Evolutionary conservation across 2,113 vertebrate species (phyloP), one percentile per base, ranked within the genome.

Genomic region (Ophiodon elongatus): DNA sequence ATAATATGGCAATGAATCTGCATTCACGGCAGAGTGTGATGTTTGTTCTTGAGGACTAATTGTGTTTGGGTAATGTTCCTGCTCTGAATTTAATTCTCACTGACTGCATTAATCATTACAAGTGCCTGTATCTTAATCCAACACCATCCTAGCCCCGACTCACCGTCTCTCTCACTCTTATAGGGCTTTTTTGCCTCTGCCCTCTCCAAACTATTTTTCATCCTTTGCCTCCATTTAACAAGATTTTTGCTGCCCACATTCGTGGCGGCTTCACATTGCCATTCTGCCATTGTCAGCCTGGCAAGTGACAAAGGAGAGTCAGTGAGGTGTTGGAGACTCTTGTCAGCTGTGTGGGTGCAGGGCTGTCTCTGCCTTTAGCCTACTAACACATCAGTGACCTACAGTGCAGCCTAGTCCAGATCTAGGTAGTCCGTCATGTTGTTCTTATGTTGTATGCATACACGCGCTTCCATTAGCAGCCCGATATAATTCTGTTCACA

Each of bases 21-120:
- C 76, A 91, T 92, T 91, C 89, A 73, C 25, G 70, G 62, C 89
- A 75, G 65, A 82, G 80, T 88, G 84, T 64, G 83, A 89, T 93
- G 92, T 95, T 94, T 95, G 93, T 94, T 94, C 93, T 95, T 64
- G 76, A 89, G 87, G 92, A 94, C 94, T 94, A 94, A 96, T 95
- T 94, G 93, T 92, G 90, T 94, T 94, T 94, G 92, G 90, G 90
- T 93, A 92, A 93, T 92, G 94, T 91, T 92, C 88, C 89, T 92
- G 93, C 86, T 94, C 90, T 92, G 90, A 94, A 93, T 96, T 91
- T 91, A 93, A 94, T 95, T 94, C 91, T 84, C 88, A 65, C 84
- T 78, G 85, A 92, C 91, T 89, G 76, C 92, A 95, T 95, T 95
- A 93, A 95, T 95, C 94, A 95, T 94, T 88, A 83, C 78, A 89